phyloP scores from a whole-genome alignment of 2,113 vertebrate species.

The Trematocara stigmaticum region DNA sequence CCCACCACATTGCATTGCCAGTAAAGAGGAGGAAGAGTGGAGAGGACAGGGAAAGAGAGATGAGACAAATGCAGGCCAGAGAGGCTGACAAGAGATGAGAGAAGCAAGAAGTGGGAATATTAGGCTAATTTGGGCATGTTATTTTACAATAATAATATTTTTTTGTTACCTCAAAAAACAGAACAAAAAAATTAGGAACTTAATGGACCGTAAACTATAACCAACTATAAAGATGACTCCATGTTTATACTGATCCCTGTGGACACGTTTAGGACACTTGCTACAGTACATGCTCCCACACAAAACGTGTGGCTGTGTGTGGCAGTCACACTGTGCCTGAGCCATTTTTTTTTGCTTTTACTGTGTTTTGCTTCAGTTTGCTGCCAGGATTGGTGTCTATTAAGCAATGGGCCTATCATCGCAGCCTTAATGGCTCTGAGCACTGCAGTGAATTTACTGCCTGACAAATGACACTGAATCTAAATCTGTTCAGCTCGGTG shows the following conservation, averaged over 20 bases:
- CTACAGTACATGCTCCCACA: slow-evolving; percentile 10
- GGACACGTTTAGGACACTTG: slow-evolving; percentile 51
- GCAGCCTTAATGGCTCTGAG: slow-evolving; percentile 40
- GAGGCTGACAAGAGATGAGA: background rate
- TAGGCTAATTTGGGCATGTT: background rate
- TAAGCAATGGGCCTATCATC: slow-evolving; percentile 41
- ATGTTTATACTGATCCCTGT: slow-evolving; percentile 59
- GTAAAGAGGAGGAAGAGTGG: slow-evolving; percentile 38
- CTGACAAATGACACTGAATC: slow-evolving; percentile 42
- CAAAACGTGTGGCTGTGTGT: background rate
- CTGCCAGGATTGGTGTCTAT: slow-evolving; percentile 42
- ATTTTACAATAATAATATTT: background rate
- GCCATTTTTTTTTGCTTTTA: background rate
- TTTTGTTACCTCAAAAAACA: background rate
- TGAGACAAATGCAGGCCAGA: slow-evolving; percentile 25
- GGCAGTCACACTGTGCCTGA: background rate
- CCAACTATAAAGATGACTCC: slow-evolving; percentile 51
- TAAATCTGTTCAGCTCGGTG: slow-evolving; percentile 36
- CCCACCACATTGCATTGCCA: slow-evolving; percentile 50
- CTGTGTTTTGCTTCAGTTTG: slow-evolving; percentile 34
- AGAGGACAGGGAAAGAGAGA: background rate
- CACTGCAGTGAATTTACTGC: slow-evolving; percentile 35
- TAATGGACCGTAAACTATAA: background rate
- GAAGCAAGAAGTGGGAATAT: background rate
- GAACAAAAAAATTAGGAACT: background rate